Conservation (phyloP, 2,113 vertebrate genomes). For the Notiomystis cincta region DNA sequence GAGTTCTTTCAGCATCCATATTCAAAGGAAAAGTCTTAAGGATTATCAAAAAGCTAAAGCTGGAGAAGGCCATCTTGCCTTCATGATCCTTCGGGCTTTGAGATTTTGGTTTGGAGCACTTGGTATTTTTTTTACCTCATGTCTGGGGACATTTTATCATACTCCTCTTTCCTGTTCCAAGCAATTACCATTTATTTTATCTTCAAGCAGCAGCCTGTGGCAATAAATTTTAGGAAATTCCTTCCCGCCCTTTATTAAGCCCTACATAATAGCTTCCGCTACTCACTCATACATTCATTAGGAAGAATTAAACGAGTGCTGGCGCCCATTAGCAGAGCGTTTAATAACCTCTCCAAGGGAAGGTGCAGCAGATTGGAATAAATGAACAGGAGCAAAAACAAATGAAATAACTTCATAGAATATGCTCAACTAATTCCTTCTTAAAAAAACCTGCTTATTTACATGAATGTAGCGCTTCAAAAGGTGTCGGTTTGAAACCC, state of each 20-base stretch:
- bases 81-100: background rate
- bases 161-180: constrained; percentile 42
- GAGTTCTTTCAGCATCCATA: background rate
- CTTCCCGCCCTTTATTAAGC: constrained; percentile 62
- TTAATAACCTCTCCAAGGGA: constrained; percentile 60
- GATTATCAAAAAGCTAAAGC: background rate
- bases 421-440: constrained; percentile 34
- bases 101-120: background rate
- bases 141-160: constrained; percentile 48
- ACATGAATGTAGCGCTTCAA: background rate
- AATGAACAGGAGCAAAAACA: constrained; percentile 54
- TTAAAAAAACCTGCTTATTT: background rate
- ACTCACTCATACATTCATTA: constrained; percentile 56
- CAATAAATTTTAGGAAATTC: constrained; percentile 60
- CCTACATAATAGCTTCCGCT: constrained; percentile 44
- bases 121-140: background rate
- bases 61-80: background rate
- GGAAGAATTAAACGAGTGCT: constrained; percentile 57
- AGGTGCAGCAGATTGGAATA: constrained; percentile 59
- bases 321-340: constrained; percentile 50
- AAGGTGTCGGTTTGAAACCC: background rate
- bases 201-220: constrained; percentile 58
- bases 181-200: constrained; percentile 67
- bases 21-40: background rate
- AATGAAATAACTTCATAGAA: constrained; percentile 45